These are phyloP conservation scores for Mesocricetus auratus DNA, from an alignment of 2,113 vertebrate species.

Conservation along the genomic window DNA sequence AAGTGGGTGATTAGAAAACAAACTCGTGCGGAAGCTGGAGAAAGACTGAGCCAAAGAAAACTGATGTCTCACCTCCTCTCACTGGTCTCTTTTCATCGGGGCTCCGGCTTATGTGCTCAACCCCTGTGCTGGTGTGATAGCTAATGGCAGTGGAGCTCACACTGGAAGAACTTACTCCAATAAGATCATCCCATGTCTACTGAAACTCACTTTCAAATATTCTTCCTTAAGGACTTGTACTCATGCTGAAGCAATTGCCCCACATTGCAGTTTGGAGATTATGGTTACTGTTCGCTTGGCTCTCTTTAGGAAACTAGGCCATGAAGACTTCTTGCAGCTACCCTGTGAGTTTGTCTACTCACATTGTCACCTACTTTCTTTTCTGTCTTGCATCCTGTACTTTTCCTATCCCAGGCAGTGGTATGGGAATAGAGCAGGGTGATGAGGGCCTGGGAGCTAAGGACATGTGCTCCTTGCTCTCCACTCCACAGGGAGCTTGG, in stretches of 20 bases:
- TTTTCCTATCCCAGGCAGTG: not conserved
- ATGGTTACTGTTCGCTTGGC: not conserved
- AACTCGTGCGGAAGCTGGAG: not conserved
- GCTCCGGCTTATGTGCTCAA: not conserved
- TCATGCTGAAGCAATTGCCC: constrained; percentile 6
- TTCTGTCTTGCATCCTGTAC: not conserved
- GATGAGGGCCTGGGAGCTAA: not conserved
- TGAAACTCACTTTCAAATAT: constrained; percentile 14
- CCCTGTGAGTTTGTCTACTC: not conserved
- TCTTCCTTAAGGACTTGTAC: constrained; percentile 25
- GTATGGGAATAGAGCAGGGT: fast-evolving
- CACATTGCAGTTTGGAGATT: not conserved
- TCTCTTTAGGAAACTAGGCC: constrained; percentile 12
- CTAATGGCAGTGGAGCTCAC: not conserved
- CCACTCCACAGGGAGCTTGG: not conserved
- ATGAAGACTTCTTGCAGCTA: not conserved
- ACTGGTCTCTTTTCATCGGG: not conserved
- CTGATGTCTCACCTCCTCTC: not conserved
- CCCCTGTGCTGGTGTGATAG: not conserved
- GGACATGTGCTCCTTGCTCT: not conserved
- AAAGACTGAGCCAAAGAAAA: not conserved
- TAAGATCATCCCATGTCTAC: not conserved
- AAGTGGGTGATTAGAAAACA: not conserved
- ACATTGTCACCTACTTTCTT: not conserved
- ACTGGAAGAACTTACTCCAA: not conserved